These are phyloP conservation scores for Aspidapion aeneum DNA, from an alignment of 2,888 invertebrate species.

Conservation along the genomic window DNA sequence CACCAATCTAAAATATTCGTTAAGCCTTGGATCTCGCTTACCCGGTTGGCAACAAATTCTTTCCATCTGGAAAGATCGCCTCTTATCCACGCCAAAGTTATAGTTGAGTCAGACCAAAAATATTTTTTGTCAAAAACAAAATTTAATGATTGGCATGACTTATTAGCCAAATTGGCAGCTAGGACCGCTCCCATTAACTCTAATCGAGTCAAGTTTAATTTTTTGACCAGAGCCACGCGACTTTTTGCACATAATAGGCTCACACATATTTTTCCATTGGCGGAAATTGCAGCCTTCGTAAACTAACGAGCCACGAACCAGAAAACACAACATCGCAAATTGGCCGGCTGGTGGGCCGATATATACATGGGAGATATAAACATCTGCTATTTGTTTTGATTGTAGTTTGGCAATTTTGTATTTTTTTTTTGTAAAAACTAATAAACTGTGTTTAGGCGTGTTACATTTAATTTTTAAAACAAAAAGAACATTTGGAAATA, in stretches of 20 bases:
- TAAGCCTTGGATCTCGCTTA: background rate
- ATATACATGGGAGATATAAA: no score
- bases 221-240: conserved; percentile 14
- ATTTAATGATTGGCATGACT: background rate
- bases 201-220: conserved; percentile 9
- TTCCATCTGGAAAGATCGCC: background rate
- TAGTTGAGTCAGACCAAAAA: background rate
- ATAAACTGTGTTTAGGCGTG: no score
- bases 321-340: no score
- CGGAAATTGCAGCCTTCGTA: background rate
- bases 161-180: background rate
- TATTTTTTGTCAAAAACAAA: background rate
- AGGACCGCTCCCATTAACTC: conserved; percentile 4
- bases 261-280: background rate
- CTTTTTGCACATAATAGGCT: conserved; percentile 13
- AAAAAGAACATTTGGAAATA: no score
- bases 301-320: no score
- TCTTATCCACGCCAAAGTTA: background rate
- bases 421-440: no score
- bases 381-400: no score
- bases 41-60: background rate
- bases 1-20: background rate
- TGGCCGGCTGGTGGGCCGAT: no score
- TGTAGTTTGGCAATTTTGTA: no score
- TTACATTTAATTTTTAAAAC: no score